phyloP scores from a whole-genome alignment of 37 sponge, comb jelly and placozoan species.

The Ianthella basta region DNA sequence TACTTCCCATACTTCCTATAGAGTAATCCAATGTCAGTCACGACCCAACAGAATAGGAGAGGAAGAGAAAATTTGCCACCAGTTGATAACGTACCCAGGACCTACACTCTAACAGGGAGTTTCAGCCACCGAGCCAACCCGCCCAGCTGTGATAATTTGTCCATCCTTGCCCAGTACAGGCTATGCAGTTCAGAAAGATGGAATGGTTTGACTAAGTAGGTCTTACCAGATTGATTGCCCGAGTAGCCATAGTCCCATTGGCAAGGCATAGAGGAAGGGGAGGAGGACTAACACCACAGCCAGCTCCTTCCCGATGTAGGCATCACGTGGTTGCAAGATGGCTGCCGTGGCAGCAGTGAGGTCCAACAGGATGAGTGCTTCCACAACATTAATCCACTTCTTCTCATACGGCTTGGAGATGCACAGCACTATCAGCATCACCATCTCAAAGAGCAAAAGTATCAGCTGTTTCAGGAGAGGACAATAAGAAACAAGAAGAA shows the following conservation, averaged over 20 bases:
- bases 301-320: constrained; percentile 31
- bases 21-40: no score
- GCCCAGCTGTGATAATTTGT: no score
- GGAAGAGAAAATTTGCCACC: no score
- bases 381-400: constrained; percentile 62
- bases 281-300: background rate
- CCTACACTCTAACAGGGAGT: no score
- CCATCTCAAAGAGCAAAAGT: constrained; percentile 17
- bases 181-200: no score
- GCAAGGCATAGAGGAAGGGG: constrained; percentile 12
- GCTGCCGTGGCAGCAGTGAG: constrained; percentile 68
- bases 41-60: no score
- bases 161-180: no score
- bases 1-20: no score
- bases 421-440: constrained; percentile 56
- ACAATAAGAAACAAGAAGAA: no score
- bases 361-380: constrained; percentile 64
- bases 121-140: no score
- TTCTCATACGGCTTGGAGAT: constrained; percentile 71
- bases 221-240: background rate
- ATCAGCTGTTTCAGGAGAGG: background rate
- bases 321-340: constrained; percentile 58
- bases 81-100: no score
- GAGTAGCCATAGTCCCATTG: background rate
- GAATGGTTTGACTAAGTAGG: no score